phyloP scores from a whole-genome alignment of 2,797 vertebrate genomes.

The Yasuhikotakia modesta region DNA sequence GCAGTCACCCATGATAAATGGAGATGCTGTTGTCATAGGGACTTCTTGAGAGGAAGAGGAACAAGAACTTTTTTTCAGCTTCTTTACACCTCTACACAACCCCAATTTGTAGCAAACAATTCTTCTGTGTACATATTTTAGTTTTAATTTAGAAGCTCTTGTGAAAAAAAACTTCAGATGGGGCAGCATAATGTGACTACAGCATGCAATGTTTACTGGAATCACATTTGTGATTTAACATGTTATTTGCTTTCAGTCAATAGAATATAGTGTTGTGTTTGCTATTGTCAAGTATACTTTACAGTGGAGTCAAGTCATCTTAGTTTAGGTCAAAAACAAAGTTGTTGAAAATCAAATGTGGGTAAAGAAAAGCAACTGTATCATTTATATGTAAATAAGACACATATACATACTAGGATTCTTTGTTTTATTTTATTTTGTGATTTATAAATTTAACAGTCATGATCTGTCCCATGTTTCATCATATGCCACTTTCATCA shows the following conservation, averaged over 20 bases:
- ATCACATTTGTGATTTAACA: not conserved
- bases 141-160: not conserved
- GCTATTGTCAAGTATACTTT: constrained; percentile 2
- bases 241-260: not conserved
- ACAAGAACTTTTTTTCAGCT: not conserved
- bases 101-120: too few species aligned
- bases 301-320: not conserved
- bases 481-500: too few species aligned
- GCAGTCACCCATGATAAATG: constrained; percentile 22
- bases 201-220: not conserved
- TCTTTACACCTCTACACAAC: not conserved
- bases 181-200: not conserved
- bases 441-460: too few species aligned
- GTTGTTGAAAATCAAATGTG: not conserved
- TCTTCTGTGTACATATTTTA: too few species aligned
- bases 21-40: not conserved
- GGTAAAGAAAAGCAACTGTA: constrained; percentile 11
- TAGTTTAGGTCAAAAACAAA: constrained; percentile 3
- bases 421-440: too few species aligned
- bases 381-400: not conserved
- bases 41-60: not conserved
- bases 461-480: too few species aligned
- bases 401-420: too few species aligned
- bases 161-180: not conserved
- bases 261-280: not conserved